These are phyloP conservation scores for Lydus trimaculatus DNA, from an alignment of 2,888 invertebrate species.

Conservation along the genomic window DNA sequence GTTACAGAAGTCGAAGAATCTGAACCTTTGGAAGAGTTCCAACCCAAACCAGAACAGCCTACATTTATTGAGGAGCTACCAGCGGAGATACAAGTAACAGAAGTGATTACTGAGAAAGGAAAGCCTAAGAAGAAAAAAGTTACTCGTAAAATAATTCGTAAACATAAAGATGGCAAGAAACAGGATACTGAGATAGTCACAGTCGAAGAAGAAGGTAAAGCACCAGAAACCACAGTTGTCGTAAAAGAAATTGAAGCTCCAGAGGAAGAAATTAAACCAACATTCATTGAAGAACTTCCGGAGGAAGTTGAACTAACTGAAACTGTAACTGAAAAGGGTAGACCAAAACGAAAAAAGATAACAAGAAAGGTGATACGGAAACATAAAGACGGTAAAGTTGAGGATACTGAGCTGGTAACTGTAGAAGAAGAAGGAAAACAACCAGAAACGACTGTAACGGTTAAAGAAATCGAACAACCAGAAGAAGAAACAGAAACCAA, in stretches of 20 bases:
- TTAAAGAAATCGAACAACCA: slow-evolving; percentile 43
- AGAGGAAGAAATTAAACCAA: slow-evolving; percentile 37
- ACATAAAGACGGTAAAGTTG: slow-evolving; percentile 39
- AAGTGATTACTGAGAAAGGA: slow-evolving; percentile 54
- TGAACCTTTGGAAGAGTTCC: slow-evolving; percentile 49
- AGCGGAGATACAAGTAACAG: slow-evolving; percentile 44
- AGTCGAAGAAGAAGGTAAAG: slow-evolving; percentile 59
- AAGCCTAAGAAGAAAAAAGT: slow-evolving; percentile 43
- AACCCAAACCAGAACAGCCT: slow-evolving; percentile 37
- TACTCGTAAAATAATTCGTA: slow-evolving; percentile 47
- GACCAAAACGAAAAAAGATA: slow-evolving; percentile 46
- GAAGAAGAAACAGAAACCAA: slow-evolving; percentile 35
- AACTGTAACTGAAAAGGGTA: slow-evolving; percentile 54
- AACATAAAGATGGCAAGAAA: slow-evolving; percentile 52
- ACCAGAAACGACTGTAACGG: slow-evolving; percentile 50
- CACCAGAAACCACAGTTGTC: slow-evolving; percentile 56
- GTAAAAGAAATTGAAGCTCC: slow-evolving; percentile 30
- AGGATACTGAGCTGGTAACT: slow-evolving; percentile 58
- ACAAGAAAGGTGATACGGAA: slow-evolving; percentile 49
- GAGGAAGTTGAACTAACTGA: slow-evolving; percentile 45
- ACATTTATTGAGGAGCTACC: slow-evolving; percentile 39
- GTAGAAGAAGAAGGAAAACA: slow-evolving; percentile 33
- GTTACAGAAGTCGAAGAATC: slow-evolving; percentile 46
- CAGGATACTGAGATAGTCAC: slow-evolving; percentile 60
- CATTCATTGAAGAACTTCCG: slow-evolving; percentile 47